Evolutionary conservation across 2,797 vertebrate genomes (phyloP), one percentile per base, ranked within the genome.

Genomic region (Eulemur coronatus): DNA sequence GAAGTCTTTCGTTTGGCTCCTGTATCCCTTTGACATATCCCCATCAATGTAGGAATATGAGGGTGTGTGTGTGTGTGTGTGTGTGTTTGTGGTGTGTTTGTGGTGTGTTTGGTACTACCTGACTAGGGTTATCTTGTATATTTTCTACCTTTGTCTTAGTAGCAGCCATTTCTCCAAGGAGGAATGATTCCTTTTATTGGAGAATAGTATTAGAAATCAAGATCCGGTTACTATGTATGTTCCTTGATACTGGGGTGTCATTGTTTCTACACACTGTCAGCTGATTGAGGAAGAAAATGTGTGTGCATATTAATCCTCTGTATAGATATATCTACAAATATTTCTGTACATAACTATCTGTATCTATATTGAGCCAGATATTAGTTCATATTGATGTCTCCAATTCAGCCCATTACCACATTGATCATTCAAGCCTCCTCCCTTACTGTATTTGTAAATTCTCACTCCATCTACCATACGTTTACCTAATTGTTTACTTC

Each of bases 21-120:
- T 76, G 7, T n/a, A n/a, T 65, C 30, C 46, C 33, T 76, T 76
- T 50, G 73, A 76, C 2, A 7, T 76, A 50, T 20, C 12, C 43
- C 1, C 0, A 3, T 38, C n/a, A 65, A 18, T 10, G 4, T 63
- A 35, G n/a, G n/a, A 63, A 33, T 4, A 1, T 5, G 22, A 0
- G 1, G n/a, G 30, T 9, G 24, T 12, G n/a, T 67, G 33, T 50
- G 26, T 61, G 59, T 61, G 26, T 61, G 59, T 30, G 30, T n/a
- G 14, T 24, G 35, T 70, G 35, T n/a, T n/a, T n/a, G n/a, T n/a
- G n/a, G n/a, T 57, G 59, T 61, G 59, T 55, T 17, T 55, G 52
- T 55, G 52, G 52, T 55, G 3, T 61, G 59, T 30, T 48, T 28
- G 46, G n/a, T 55, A 26, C 75, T 26, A 35, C 12, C n/a, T 35